Conservation (phyloP, 2,888 invertebrate species). For the Drosophila paranaensis region DNA sequence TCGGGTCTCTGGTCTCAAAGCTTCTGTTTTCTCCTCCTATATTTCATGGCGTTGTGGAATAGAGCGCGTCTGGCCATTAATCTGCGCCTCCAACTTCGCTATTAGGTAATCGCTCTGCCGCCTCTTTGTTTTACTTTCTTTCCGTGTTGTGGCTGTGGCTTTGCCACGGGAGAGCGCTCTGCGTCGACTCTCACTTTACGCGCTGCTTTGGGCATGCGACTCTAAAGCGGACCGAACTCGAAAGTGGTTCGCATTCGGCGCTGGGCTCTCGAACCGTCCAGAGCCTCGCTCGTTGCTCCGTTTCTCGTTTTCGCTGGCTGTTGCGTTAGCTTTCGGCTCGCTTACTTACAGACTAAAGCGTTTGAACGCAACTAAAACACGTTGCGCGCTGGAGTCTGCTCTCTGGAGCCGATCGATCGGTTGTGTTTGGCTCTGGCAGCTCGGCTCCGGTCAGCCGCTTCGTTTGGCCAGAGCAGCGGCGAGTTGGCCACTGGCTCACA, state of each 20-base stretch:
- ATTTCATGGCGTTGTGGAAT: slow-evolving; percentile 51
- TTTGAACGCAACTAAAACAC: slow-evolving; percentile 78
- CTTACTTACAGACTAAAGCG: slow-evolving; percentile 80
- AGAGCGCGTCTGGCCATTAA: slow-evolving; percentile 66
- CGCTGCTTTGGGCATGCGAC: background rate
- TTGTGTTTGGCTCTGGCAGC: slow-evolving; percentile 13
- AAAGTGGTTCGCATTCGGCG: slow-evolving; percentile 67
- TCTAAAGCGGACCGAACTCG: slow-evolving; percentile 32
- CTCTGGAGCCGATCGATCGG: slow-evolving; percentile 53
- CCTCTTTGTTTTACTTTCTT: slow-evolving; percentile 59
- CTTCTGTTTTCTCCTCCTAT: slow-evolving; percentile 68
- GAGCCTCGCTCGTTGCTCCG: slow-evolving; percentile 56
- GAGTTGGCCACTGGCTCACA: slow-evolving; percentile 1
- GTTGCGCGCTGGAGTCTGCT: slow-evolving; percentile 64
- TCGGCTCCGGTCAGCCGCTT: slow-evolving; percentile 47
- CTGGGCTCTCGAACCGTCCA: slow-evolving; percentile 47
- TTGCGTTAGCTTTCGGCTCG: slow-evolving; percentile 63
- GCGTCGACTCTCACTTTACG: slow-evolving; percentile 55
- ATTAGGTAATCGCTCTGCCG: slow-evolving; percentile 62
- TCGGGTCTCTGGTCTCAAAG: slow-evolving; percentile 46
- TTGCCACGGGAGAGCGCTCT: slow-evolving; percentile 11
- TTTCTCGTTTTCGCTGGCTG: slow-evolving; percentile 17
- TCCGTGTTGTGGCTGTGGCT: slow-evolving; percentile 40
- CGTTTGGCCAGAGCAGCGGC: slow-evolving; percentile 1
- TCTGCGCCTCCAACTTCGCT: slow-evolving; percentile 37